Evolutionary conservation across 2,113 vertebrate genomes (phyloP).

Genomic region (Periophthalmus modestus): DNA sequence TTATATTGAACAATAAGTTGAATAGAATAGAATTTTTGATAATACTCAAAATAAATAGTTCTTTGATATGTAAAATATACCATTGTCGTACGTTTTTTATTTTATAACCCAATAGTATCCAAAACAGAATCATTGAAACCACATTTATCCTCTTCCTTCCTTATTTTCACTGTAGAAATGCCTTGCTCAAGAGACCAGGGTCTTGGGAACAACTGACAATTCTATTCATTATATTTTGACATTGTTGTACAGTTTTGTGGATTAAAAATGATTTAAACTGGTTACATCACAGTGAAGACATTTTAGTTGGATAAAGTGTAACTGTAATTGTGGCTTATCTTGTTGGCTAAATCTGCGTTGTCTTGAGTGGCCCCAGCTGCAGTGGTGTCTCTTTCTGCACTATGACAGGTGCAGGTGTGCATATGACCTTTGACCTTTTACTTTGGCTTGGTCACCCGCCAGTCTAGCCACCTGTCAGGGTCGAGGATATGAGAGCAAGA

Average conservation of each 20-base stretch:
- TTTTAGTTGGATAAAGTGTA: constrained; percentile 27
- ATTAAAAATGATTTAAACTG: no score
- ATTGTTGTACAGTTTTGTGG: neutral
- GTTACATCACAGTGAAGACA: neutral
- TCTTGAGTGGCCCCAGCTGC: constrained; percentile 51
- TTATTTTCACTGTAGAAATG: neutral
- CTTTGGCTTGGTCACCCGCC: constrained; percentile 20
- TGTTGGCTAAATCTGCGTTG: constrained; percentile 14
- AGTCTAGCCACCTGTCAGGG: constrained; percentile 50
- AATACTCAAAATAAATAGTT: no score
- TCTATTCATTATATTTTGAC: neutral
- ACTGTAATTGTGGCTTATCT: neutral
- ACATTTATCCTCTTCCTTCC: no score
- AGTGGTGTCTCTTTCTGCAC: constrained; percentile 34
- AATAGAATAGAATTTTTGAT: no score
- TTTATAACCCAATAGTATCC: no score
- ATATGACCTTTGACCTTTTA: constrained; percentile 50
- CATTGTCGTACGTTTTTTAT: no score
- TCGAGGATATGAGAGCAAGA: constrained; percentile 12
- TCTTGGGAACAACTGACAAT: no score
- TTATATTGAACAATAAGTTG: no score
- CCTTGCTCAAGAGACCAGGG: neutral
- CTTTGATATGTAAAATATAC: no score
- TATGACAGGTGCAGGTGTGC: constrained; percentile 55
- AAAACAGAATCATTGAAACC: no score